Evolutionary conservation across 2,113 vertebrate species (phyloP).

Genomic region (Ivindomyrus marchei): DNA sequence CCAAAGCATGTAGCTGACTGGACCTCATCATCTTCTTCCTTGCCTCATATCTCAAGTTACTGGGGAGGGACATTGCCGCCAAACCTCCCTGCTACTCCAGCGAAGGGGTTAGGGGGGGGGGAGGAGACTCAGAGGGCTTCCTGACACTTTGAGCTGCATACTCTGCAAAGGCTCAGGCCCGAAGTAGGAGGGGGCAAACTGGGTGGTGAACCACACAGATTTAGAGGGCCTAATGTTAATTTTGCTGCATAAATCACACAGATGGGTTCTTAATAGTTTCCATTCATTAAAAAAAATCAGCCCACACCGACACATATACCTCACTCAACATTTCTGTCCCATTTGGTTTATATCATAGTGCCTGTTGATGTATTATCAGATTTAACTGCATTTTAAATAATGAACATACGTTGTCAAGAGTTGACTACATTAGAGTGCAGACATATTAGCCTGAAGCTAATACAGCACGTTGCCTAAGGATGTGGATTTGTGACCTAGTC

Average conservation of each 20-base stretch:
- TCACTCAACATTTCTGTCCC: neutral
- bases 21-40: conserved; percentile 20
- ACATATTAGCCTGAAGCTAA: neutral
- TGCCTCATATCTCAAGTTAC: conserved; percentile 25
- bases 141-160: neutral
- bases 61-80: conserved; percentile 50
- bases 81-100: conserved; percentile 26
- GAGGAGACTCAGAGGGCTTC: neutral
- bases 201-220: neutral
- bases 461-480: neutral
- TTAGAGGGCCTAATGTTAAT: neutral
- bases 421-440: neutral
- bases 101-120: conserved; percentile 28
- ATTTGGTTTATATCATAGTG: neutral
- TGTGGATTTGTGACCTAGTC: neutral
- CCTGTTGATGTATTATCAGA: neutral
- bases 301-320: neutral
- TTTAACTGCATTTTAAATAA: neutral
- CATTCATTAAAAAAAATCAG: neutral
- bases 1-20: neutral
- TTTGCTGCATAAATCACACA: neutral
- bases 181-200: neutral
- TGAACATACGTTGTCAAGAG: neutral
- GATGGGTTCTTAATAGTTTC: neutral
- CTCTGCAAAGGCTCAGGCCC: neutral